Evolutionary conservation across 1,140 invertebrate species (phyloP).

Genomic region (Nasonia longicornis): DNA sequence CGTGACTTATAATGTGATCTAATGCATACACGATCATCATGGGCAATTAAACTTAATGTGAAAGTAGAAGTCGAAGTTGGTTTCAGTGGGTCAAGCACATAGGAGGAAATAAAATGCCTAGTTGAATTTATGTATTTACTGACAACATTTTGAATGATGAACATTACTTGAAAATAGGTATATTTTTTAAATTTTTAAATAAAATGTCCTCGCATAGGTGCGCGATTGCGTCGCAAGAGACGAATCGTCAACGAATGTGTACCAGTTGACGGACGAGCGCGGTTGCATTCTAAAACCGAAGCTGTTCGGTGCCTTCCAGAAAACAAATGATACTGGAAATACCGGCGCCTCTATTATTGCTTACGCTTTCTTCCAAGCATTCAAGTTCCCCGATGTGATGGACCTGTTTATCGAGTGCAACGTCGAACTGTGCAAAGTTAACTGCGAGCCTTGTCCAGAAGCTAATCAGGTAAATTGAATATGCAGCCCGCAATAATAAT

Average conservation of each 20-base stretch:
- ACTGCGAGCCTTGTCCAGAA: slow-evolving; percentile 81
- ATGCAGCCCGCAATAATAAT: not conserved
- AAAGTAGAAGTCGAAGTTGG: too few relatives aligned
- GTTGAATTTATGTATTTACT: too few relatives aligned
- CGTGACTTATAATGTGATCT: slow-evolving; percentile 1
- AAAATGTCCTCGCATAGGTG: slow-evolving; percentile 61
- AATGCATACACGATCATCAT: not conserved
- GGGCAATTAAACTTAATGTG: too few relatives aligned
- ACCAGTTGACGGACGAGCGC: slow-evolving; percentile 80
- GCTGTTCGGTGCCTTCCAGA: slow-evolving; percentile 85
- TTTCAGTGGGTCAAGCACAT: too few relatives aligned
- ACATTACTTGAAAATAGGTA: not conserved
- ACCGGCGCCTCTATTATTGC: slow-evolving; percentile 83
- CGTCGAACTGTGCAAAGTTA: slow-evolving; percentile 85
- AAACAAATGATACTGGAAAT: slow-evolving; percentile 80
- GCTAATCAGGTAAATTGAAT: slow-evolving; percentile 69
- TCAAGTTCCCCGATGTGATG: slow-evolving; percentile 91
- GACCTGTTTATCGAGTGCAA: slow-evolving; percentile 88
- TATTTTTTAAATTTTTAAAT: not conserved
- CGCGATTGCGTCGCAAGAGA: slow-evolving; percentile 84
- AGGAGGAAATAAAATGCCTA: too few relatives aligned
- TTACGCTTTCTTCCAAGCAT: slow-evolving; percentile 85
- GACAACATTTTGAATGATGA: too few relatives aligned
- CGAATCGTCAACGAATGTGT: slow-evolving; percentile 73
- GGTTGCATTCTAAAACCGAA: slow-evolving; percentile 87